These are phyloP conservation scores for Apogon hyalosoma DNA, from an alignment of 2,797 vertebrate genomes.

Conservation along the genomic window DNA sequence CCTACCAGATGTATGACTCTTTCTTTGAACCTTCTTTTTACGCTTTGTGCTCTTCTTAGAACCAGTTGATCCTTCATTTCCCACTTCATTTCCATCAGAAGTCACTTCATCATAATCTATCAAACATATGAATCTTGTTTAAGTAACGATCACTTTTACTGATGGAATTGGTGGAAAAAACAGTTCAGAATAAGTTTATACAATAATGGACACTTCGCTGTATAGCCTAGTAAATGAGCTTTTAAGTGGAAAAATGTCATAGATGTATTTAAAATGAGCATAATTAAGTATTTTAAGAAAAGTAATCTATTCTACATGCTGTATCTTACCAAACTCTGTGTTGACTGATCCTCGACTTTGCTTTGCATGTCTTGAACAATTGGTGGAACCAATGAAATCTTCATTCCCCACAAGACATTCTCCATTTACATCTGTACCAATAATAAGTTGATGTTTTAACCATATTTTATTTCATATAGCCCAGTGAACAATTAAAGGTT, in stretches of 20 bases:
- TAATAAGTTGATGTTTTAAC: background rate
- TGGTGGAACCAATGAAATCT: constrained; percentile 6
- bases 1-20: constrained; percentile 60
- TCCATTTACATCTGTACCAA: constrained; percentile 3
- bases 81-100: constrained; percentile 34
- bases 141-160: background rate
- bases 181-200: background rate
- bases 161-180: constrained; percentile 23
- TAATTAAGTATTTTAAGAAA: background rate
- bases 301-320: background rate
- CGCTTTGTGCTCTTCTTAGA: background rate
- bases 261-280: background rate
- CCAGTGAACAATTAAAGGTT: background rate
- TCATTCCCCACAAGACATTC: constrained; percentile 23
- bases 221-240: background rate
- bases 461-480: too few relatives aligned
- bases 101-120: constrained; percentile 28
- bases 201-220: background rate
- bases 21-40: constrained; percentile 40
- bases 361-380: constrained; percentile 5
- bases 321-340: constrained; percentile 38
- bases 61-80: constrained; percentile 18
- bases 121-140: constrained; percentile 3
- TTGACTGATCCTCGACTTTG: constrained; percentile 36
- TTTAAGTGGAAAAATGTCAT: background rate